A percentile compares a stretch with the other conserved stretches of the same genome.
Conservation (phyloP, 2,888 invertebrate species). For the Sinelater perroti region DNA sequence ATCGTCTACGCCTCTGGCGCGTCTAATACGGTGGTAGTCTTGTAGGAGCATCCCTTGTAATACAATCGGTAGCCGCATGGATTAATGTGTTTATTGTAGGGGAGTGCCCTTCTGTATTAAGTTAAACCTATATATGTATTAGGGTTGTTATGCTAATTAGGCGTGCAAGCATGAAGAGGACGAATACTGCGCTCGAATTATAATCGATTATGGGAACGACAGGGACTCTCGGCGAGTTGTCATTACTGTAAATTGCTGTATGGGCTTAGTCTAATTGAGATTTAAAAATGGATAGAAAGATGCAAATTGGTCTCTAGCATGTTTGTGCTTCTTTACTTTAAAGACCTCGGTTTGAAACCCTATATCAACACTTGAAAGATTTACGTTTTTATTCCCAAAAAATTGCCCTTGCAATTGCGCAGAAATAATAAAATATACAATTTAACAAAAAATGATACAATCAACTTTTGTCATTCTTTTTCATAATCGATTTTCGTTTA, state of each 20-base stretch:
- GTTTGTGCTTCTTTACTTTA: too few species aligned
- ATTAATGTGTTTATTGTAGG: slow-evolving; percentile 46
- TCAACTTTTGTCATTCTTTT: too few species aligned
- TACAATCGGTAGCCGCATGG: slow-evolving; percentile 38
- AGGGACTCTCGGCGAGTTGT: slow-evolving; percentile 1
- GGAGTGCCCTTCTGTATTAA: slow-evolving; percentile 48
- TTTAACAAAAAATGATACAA: too few species aligned
- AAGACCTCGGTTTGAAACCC: too few species aligned
- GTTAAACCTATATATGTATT: slow-evolving; percentile 55
- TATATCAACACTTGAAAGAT: too few species aligned
- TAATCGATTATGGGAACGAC: slow-evolving; percentile 7
- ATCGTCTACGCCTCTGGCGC: neutral
- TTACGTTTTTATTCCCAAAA: too few species aligned
- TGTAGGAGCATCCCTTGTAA: slow-evolving; percentile 32
- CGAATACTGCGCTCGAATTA: slow-evolving; percentile 58
- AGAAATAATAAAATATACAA: too few species aligned
- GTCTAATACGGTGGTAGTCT: slow-evolving; percentile 5
- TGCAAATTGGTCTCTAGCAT: too few species aligned
- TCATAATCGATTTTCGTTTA: too few species aligned
- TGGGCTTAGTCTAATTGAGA: too few species aligned
- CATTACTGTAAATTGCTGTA: neutral
- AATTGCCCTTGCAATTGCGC: too few species aligned
- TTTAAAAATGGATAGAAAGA: too few species aligned
- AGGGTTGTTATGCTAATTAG: slow-evolving; percentile 55
- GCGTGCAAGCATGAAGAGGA: slow-evolving; percentile 54